A percentile compares a stretch with the other conserved stretches of the same genome.
phyloP scores from a whole-genome alignment of 2,797 vertebrate genomes.

The Sebastes trivittatus region DNA sequence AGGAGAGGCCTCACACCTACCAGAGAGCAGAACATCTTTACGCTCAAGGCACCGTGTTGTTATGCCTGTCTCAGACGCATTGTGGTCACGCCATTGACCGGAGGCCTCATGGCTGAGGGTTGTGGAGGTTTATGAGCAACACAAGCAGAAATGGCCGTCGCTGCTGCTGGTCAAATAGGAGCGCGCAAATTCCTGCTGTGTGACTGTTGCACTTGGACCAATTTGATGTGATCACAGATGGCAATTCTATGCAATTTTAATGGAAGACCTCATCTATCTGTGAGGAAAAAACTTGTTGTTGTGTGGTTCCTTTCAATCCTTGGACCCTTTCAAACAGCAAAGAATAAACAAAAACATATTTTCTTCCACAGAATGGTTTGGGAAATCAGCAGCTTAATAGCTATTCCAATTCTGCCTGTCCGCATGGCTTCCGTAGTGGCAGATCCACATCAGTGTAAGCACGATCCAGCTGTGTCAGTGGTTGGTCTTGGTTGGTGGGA shows the following conservation, averaged over 20 bases:
- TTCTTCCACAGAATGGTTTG: background rate
- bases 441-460: constrained; percentile 27
- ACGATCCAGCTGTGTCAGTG: constrained; percentile 63
- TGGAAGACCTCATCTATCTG: background rate
- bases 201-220: background rate
- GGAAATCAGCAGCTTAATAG: constrained; percentile 13
- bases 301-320: background rate
- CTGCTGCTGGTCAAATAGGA: background rate
- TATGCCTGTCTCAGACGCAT: constrained; percentile 8
- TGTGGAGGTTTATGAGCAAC: constrained; percentile 2
- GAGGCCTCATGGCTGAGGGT: background rate
- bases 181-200: background rate
- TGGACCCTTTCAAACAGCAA: background rate
- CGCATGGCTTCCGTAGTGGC: constrained; percentile 13
- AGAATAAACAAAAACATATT: background rate
- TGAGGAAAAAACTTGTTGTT: background rate
- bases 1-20: constrained; percentile 61
- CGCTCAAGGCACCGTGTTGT: constrained; percentile 6
- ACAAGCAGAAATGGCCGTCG: background rate
- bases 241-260: background rate
- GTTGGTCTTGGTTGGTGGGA: constrained; percentile 28
- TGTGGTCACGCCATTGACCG: constrained; percentile 35
- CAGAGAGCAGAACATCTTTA: constrained; percentile 30
- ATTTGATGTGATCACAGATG: background rate
- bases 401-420: background rate